These are phyloP conservation scores for Sorex fumeus DNA, from an alignment of 2,113 vertebrate genomes.

Conservation along the genomic window DNA sequence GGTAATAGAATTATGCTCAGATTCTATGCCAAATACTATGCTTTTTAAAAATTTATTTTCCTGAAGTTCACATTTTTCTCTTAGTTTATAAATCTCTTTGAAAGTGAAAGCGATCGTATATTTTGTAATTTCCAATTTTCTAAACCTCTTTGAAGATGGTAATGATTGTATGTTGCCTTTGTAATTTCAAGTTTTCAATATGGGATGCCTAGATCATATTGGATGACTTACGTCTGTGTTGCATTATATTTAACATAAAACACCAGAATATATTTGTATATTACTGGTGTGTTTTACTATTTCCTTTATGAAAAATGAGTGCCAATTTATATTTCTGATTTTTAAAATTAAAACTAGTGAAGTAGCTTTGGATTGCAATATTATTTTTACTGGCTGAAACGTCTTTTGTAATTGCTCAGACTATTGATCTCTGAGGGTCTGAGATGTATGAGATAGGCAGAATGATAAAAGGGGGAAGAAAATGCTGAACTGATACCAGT, in stretches of 20 bases:
- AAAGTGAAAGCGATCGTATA: neutral
- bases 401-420: neutral
- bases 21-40: no score
- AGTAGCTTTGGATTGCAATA: no score
- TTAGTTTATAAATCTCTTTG: constrained; percentile 3
- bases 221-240: neutral
- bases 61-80: neutral
- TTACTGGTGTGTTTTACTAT: constrained; percentile 11
- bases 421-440: neutral
- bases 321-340: no score
- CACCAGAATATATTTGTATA: neutral
- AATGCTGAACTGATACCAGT: neutral
- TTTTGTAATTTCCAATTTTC: constrained; percentile 10
- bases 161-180: constrained; percentile 21
- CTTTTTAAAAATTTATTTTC: neutral
- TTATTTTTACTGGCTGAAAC: neutral
- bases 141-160: neutral
- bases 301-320: constrained; percentile 33
- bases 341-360: no score
- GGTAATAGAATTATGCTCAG: no score
- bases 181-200: neutral
- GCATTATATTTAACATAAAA: neutral
- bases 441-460: neutral
- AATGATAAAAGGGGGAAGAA: neutral
- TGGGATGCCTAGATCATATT: neutral